Evolutionary conservation across 53 echinoderm and acorn worm species (phyloP).

Genomic region (Pentamera pediparva): DNA sequence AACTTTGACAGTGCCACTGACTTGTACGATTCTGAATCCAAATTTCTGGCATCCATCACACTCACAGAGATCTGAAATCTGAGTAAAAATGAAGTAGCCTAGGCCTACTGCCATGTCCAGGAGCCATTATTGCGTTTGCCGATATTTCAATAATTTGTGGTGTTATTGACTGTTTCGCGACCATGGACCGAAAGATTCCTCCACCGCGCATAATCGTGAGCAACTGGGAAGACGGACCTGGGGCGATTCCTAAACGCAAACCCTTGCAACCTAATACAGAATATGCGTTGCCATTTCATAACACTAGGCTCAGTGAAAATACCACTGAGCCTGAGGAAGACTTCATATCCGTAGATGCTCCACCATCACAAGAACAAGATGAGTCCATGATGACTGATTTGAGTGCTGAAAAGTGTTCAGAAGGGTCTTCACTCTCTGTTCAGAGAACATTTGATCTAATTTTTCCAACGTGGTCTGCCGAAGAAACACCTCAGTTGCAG

Average conservation of each 20-base stretch:
- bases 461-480: neutral
- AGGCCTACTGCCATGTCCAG: too few species aligned
- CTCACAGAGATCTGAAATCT: too few species aligned
- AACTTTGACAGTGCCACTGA: too few species aligned
- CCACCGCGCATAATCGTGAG: slow-evolving; percentile 11
- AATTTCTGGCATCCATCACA: too few species aligned
- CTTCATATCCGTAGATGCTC: neutral
- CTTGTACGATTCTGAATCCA: too few species aligned
- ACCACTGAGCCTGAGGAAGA: neutral
- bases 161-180: too few species aligned
- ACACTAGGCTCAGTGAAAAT: slow-evolving; percentile 8
- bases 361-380: neutral
- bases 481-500: neutral
- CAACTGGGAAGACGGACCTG: slow-evolving; percentile 17
- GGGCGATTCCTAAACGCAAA: slow-evolving; percentile 8
- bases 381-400: slow-evolving; percentile 19
- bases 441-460: slow-evolving; percentile 7
- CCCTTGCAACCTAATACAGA: neutral
- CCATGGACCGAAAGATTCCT: slow-evolving; percentile 8
- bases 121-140: too few species aligned
- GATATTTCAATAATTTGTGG: too few species aligned
- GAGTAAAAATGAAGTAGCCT: too few species aligned
- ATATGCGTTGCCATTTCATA: slow-evolving; percentile 4
- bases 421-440: neutral
- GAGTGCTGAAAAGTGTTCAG: slow-evolving; percentile 15